A percentile compares a stretch with the other conserved stretches of the same genome.
phyloP scores from a whole-genome alignment of 2,888 invertebrate species.

The Patella ulyssiponensis region DNA sequence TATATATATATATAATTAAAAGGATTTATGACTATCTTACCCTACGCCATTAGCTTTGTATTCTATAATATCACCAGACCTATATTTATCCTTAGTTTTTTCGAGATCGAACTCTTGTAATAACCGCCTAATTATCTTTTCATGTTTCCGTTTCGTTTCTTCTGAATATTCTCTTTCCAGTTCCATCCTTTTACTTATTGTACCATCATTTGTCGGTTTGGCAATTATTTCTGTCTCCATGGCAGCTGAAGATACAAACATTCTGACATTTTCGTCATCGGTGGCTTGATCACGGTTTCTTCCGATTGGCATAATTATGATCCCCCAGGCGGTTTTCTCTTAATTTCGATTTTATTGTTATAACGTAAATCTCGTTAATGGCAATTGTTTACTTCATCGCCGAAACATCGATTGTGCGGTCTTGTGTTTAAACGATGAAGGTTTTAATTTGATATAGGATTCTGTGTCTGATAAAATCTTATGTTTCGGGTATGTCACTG shows the following conservation, averaged over 20 bases:
- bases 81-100: slow-evolving; percentile 24
- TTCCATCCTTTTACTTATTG: slow-evolving; percentile 12
- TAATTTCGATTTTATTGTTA: no score
- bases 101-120: slow-evolving; percentile 23
- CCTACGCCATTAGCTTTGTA: slow-evolving; percentile 20
- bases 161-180: slow-evolving; percentile 24
- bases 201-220: not conserved
- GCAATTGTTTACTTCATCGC: no score
- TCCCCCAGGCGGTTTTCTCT: not conserved
- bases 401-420: no score
- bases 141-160: slow-evolving; percentile 21
- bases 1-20: no score
- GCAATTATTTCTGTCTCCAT: slow-evolving; percentile 2
- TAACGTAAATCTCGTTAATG: no score
- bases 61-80: not conserved
- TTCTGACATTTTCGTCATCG: slow-evolving; percentile 7
- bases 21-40: slow-evolving; percentile 4
- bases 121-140: slow-evolving; percentile 12
- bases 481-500: no score
- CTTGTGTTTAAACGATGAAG: no score
- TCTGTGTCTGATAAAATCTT: no score
- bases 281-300: not conserved
- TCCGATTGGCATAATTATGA: slow-evolving; percentile 4
- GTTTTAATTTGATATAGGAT: no score
- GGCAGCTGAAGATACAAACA: slow-evolving; percentile 10